Conservation (phyloP, 2,797 vertebrate species). For the Tolypeutes matacus region DNA sequence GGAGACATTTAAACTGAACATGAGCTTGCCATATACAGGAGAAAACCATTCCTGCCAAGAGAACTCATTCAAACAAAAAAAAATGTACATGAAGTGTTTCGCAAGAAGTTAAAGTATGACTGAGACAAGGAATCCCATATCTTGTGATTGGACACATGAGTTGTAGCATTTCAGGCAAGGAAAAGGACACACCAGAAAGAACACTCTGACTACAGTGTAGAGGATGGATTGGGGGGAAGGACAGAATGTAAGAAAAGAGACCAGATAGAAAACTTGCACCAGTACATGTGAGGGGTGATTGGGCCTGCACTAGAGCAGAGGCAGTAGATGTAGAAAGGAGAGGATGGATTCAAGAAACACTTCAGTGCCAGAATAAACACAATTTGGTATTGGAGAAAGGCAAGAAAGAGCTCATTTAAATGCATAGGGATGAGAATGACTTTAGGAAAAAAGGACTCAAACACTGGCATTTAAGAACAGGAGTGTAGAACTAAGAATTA, state of each 20-base stretch:
- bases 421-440: neutral
- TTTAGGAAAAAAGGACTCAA: neutral
- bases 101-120: neutral
- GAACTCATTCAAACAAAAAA: neutral
- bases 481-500: neutral
- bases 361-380: neutral
- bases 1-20: neutral
- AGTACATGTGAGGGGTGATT: fast-evolving
- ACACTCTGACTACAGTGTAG: neutral
- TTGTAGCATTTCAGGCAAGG: neutral
- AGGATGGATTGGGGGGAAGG: neutral
- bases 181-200: neutral
- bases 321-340: too few species aligned
- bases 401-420: conserved; percentile 14
- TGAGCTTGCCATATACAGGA: too few species aligned
- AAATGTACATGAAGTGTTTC: neutral
- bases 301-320: neutral
- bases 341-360: neutral
- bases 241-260: neutral
- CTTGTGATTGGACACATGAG: neutral
- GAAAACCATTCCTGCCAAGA: neutral
- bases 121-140: neutral
- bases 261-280: neutral
- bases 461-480: neutral
- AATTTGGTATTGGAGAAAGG: neutral